A percentile compares a stretch with the other conserved stretches of the same genome.
Evolutionary conservation across 2,113 vertebrate genomes (phyloP).

Genomic region (Paraplagusia blochii): DNA sequence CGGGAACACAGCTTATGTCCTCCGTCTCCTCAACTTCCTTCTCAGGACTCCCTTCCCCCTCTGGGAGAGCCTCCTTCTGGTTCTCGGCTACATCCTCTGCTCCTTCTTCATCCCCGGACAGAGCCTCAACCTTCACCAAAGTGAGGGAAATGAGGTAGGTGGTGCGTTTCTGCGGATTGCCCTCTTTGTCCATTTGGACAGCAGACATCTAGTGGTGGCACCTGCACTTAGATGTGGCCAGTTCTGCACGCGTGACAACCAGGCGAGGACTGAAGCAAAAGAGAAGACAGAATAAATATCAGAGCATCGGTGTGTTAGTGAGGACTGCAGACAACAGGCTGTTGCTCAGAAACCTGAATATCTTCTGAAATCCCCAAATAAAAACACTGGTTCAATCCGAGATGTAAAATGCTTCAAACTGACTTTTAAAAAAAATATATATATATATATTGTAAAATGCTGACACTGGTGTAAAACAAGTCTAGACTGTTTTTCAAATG

Average conservation of each 20-base stretch:
- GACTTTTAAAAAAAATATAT: conserved; percentile 35
- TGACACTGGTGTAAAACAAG: conserved; percentile 59
- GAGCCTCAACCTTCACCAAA: conserved; percentile 87
- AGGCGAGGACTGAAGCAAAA: conserved; percentile 34
- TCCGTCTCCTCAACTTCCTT: conserved; percentile 29
- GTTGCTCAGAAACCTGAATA: conserved; percentile 4
- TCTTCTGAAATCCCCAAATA: conserved; percentile 2
- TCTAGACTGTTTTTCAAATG: conserved; percentile 58
- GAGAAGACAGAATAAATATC: conserved; percentile 22
- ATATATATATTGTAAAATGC: conserved; percentile 26
- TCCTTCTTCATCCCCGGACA: conserved; percentile 48
- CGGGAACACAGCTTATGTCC: conserved; percentile 27
- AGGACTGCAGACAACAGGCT: conserved; percentile 13
- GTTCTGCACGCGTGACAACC: conserved; percentile 50
- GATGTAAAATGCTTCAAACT: no score
- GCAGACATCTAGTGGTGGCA: conserved; percentile 59
- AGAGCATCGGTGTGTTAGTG: conserved; percentile 36
- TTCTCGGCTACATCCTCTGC: conserved; percentile 43
- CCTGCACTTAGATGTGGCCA: conserved; percentile 54
- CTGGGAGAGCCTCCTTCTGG: conserved; percentile 52
- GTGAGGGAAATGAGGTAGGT: conserved; percentile 93
- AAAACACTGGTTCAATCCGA: background rate
- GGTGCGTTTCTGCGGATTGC: conserved; percentile 84
- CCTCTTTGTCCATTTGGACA: conserved; percentile 78
- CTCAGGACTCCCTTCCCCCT: conserved; percentile 58